Base-by-base conservation (phyloP, 2,797 vertebrate genomes). In the Smutsia temminckii region DNA sequence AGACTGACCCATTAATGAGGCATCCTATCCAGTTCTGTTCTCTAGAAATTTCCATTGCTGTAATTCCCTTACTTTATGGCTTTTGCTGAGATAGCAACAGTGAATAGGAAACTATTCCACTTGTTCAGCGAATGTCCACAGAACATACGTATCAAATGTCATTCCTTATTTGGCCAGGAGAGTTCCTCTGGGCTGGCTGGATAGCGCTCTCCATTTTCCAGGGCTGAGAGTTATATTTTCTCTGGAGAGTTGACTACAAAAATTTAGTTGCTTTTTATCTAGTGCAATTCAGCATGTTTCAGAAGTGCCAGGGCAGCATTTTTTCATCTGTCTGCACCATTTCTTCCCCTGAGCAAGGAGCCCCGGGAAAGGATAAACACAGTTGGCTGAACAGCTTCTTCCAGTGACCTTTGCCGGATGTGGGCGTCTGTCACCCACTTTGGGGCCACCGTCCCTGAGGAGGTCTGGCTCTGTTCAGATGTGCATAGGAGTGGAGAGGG, bases 81-180 rank as follows among this genome's bases (percentile, higher is more conserved):
- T 75, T 32, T 77, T 80, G 57, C 91, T 80, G 55, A 71, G 42
- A 71, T 42, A 68, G 18, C 21, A 79, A 37, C 7, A 42, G 55
- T 55, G 40, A 85, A 81, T 34, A 64, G 27, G 49, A 95, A 94
- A 81, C 85, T 23, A 78, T 91, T 91, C 68, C 21, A 51, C 68
- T 64, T 51, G 8, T 83, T n/a, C 49, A 92, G 66, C 53, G 75
- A 66, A 87, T 61, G 32, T 61, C 64, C 21, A n/a, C 34, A n/a
- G 74, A 92, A 68, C 59, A 37, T 37, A n/a, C 46, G 53, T 92
- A 68, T 95, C 86, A 78, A 90, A 57, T 85, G 63, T 78, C 63
- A 78, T 78, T 88, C 81, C 95, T 95, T 87, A 71, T 90, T 95
- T 91, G 83, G 37, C 83, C 40, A 83, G 29, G 59, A 85, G 55